Evolutionary conservation across 2,797 vertebrate species (phyloP).

Genomic region (Crypturellus tataupa): DNA sequence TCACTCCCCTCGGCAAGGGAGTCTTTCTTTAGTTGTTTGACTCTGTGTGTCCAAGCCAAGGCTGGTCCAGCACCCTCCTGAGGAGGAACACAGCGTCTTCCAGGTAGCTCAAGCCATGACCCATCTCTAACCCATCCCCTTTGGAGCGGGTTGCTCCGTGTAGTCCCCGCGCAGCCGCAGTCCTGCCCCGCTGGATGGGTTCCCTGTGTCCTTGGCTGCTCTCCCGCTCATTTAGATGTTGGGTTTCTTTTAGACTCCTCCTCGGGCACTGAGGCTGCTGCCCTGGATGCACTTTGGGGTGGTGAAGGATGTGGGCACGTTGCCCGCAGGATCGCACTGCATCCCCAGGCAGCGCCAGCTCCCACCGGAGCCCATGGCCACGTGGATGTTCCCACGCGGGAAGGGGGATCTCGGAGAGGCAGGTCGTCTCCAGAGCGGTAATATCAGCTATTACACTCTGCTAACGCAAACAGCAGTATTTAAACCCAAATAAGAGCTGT

Average conservation of each 20-base stretch:
- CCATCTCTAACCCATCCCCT: not conserved
- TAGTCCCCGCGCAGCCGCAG: not conserved
- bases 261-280: not conserved
- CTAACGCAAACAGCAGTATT: not conserved
- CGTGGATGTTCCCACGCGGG: not conserved
- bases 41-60: not conserved
- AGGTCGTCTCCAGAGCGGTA: not conserved
- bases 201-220: accelerated
- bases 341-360: no score
- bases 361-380: no score
- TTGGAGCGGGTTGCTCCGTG: not conserved
- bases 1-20: not conserved
- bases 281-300: not conserved
- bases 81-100: not conserved
- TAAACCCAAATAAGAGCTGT: constrained; percentile 15
- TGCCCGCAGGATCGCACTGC: no score
- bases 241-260: not conserved
- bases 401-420: not conserved
- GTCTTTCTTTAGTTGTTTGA: not conserved
- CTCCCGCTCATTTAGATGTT: not conserved
- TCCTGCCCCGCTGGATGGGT: accelerated
- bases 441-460: not conserved
- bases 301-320: not conserved
- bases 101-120: not conserved
- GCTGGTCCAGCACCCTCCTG: accelerated